These are phyloP conservation scores for Machimus rusticus DNA, from an alignment of 2,888 invertebrate genomes.

Conservation along the genomic window DNA sequence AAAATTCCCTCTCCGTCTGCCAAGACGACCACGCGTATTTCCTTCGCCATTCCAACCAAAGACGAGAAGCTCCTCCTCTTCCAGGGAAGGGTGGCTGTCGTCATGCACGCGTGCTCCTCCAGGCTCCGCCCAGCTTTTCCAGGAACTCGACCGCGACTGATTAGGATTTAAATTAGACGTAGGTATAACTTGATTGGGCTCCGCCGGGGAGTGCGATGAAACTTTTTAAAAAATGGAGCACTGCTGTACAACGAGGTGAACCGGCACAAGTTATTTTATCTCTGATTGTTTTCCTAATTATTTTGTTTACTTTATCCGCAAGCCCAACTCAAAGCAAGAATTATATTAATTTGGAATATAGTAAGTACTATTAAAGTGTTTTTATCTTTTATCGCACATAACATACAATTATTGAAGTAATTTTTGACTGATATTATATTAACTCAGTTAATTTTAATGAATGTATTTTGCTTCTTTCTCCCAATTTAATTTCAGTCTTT, in stretches of 20 bases:
- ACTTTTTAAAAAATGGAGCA: neutral
- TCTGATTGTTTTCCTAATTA: neutral
- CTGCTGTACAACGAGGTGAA: neutral
- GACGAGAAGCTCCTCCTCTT: neutral
- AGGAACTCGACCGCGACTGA: neutral
- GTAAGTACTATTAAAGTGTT: neutral
- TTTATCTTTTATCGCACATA: neutral
- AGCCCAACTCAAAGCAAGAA: no score
- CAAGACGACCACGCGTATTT: neutral
- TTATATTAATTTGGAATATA: neutral
- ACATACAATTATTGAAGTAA: neutral
- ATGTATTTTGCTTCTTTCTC: no score
- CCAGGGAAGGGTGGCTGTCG: neutral
- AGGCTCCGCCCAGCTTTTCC: neutral
- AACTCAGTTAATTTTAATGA: no score
- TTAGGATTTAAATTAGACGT: neutral
- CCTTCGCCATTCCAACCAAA: neutral
- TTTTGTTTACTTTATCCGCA: neutral
- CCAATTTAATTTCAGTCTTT: no score
- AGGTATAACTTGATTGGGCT: neutral
- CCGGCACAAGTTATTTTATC: neutral
- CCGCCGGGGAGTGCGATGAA: neutral
- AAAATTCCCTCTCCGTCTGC: neutral
- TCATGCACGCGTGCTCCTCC: neutral
- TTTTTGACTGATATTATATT: no score